phyloP scores from a whole-genome alignment of 2,888 invertebrate species.

The Mythimna pallens region DNA sequence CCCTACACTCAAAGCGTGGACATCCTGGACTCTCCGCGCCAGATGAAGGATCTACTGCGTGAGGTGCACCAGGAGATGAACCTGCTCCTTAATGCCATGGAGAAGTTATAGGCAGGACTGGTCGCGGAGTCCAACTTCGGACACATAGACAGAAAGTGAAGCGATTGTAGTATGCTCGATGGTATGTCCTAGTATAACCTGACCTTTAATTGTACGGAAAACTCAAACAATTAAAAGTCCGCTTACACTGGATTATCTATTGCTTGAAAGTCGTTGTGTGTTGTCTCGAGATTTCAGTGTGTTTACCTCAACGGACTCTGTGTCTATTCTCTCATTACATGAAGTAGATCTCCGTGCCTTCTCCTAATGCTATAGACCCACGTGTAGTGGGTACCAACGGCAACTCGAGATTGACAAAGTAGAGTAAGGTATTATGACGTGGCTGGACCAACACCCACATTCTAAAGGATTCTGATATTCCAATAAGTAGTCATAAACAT shows the following conservation, averaged over 20 bases:
- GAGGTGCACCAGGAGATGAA: conserved; percentile 95
- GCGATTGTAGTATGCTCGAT: too few relatives aligned
- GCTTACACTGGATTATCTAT: not conserved
- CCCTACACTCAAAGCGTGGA: conserved; percentile 98
- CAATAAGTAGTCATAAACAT: conserved; percentile 20
- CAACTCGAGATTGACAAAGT: conserved; percentile 6
- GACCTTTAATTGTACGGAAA: not conserved
- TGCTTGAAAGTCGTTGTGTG: not conserved
- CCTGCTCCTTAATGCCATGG: conserved; percentile 94
- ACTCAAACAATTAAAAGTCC: not conserved
- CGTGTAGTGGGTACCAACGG: conserved; percentile 15
- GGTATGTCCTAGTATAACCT: not conserved
- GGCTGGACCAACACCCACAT: conserved; percentile 46
- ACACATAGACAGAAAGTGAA: not conserved
- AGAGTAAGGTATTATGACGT: conserved; percentile 23
- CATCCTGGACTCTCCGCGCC: conserved; percentile 97
- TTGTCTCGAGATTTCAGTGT: too few relatives aligned
- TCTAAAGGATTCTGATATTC: conserved; percentile 38
- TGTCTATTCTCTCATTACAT: not conserved
- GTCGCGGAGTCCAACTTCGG: conserved; percentile 3
- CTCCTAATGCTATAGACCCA: conserved; percentile 5
- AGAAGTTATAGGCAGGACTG: conserved; percentile 89
- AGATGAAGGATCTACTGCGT: conserved; percentile 95
- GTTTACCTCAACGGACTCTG: not conserved
- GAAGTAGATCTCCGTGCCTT: conserved; percentile 21